These are phyloP conservation scores for Hyperoplus immaculatus DNA, from an alignment of 2,797 vertebrate genomes.

Conservation along the genomic window DNA sequence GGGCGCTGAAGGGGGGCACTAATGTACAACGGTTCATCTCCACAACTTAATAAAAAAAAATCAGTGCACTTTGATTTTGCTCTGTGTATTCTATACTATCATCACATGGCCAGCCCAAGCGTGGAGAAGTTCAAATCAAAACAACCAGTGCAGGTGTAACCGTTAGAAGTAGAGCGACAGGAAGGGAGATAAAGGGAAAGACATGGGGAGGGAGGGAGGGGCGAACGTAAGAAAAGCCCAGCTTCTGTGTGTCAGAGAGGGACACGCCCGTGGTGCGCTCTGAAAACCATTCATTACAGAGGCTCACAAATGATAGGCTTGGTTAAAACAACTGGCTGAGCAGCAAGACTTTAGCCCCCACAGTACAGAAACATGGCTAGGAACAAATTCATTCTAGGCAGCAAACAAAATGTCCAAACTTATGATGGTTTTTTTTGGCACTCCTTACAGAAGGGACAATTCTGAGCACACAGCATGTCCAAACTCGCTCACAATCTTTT, in stretches of 20 bases:
- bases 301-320: conserved; percentile 84
- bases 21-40: not conserved
- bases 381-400: conserved; percentile 50
- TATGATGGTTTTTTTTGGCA: not conserved
- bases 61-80: conserved; percentile 44
- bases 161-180: conserved; percentile 15
- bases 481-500: conserved; percentile 64
- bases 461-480: conserved; percentile 52
- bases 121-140: conserved; percentile 66
- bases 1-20: not conserved
- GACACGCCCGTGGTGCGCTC: conserved; percentile 84
- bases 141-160: conserved; percentile 68
- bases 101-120: conserved; percentile 5
- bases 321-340: conserved; percentile 71
- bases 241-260: conserved; percentile 77
- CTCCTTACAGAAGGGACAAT: conserved; percentile 28
- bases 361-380: conserved; percentile 34
- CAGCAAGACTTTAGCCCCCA: conserved; percentile 60
- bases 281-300: conserved; percentile 84
- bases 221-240: conserved; percentile 65
- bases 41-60: not conserved
- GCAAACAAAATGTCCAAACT: conserved; percentile 35
- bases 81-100: not conserved
- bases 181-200: not conserved
- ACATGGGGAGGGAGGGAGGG: conserved; percentile 43